Conservation (phyloP, 2,797 vertebrate species). For the Oreortyx pictus region DNA sequence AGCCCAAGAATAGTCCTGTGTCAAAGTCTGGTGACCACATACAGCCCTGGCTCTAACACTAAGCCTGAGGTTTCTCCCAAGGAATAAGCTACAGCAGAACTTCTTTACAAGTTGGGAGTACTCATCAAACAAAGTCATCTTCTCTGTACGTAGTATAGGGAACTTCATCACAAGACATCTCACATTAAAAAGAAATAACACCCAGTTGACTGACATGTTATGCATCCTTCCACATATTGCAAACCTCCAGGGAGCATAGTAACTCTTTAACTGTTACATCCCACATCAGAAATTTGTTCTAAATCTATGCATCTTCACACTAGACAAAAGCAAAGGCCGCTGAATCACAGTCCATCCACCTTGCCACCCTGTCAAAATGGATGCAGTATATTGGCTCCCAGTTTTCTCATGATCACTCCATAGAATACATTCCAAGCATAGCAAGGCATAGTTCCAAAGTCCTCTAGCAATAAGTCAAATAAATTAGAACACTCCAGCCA, state of each 20-base stretch:
- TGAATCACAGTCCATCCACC: background rate
- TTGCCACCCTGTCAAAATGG: background rate
- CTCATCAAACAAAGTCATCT: background rate
- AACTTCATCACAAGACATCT: background rate
- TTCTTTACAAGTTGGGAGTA: background rate
- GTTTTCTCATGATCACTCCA: background rate
- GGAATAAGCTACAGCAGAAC: background rate
- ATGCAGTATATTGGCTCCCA: background rate
- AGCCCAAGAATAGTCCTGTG: background rate
- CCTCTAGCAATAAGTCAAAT: conserved; percentile 19
- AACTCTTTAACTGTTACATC: background rate
- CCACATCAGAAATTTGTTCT: background rate
- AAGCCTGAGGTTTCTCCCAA: background rate
- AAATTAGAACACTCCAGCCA: conserved; percentile 31
- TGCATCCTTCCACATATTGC: background rate
- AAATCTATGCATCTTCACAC: background rate
- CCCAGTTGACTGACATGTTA: background rate
- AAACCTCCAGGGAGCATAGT: background rate
- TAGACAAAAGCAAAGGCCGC: background rate
- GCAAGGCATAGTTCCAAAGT: conserved; percentile 11
- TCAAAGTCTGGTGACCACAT: background rate
- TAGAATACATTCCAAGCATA: conserved; percentile 30
- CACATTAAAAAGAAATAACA: background rate
- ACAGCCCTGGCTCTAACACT: background rate
- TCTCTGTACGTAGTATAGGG: background rate